Percentiles rank a stretch among this genome's conserved stretches.
These are phyloP conservation scores for Chelonoidis abingdonii DNA, from an alignment of 2,113 vertebrate genomes.

Conservation along the genomic window DNA sequence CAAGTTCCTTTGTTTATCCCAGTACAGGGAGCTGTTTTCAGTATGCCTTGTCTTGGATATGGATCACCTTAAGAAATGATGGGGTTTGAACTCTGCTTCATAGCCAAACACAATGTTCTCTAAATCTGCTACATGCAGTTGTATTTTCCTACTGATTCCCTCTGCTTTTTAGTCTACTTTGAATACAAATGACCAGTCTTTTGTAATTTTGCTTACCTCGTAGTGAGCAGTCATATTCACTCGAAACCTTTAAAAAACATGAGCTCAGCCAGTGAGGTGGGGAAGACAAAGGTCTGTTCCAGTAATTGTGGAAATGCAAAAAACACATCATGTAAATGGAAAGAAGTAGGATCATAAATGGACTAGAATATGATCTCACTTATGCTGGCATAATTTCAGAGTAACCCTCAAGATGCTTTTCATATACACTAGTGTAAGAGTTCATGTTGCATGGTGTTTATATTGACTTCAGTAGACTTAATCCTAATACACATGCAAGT, in stretches of 20 bases:
- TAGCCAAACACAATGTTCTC: not conserved
- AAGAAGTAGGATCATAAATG: not conserved
- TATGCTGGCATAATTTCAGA: not conserved
- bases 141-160: not conserved
- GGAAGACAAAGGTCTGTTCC: not conserved
- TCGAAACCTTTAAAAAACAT: not conserved
- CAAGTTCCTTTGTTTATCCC: no score
- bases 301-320: not conserved
- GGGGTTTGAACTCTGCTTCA: rapidly evolving
- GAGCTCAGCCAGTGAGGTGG: rapidly evolving
- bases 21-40: not conserved
- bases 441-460: not conserved
- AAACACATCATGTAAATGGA: not conserved
- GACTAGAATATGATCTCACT: not conserved
- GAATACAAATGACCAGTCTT: conserved; percentile 3
- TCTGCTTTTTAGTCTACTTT: not conserved
- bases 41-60: rapidly evolving
- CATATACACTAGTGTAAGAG: not conserved
- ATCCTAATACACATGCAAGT: not conserved
- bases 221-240: not conserved
- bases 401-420: not conserved
- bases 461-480: not conserved
- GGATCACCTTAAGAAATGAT: rapidly evolving
- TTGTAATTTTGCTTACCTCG: not conserved
- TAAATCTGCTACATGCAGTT: not conserved